These are phyloP conservation scores for Eleutherodactylus coqui DNA, from an alignment of 2,797 vertebrate species.

Conservation along the genomic window DNA sequence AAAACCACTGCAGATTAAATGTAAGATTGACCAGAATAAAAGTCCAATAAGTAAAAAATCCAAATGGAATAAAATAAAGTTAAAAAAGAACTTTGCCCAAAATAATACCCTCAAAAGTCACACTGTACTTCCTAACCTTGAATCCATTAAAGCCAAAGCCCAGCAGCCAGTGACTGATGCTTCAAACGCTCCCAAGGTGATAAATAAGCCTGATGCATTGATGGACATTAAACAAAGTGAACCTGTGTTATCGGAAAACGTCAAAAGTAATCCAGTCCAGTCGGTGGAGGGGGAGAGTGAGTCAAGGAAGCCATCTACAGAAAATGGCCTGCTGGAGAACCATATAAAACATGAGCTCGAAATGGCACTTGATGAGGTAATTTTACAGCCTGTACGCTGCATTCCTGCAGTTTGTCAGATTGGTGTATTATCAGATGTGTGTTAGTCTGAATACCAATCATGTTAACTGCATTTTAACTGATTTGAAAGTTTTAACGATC, in stretches of 20 bases:
- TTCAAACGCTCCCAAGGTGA: conserved; percentile 66
- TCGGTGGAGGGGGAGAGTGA: conserved; percentile 66
- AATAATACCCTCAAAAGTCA: conserved; percentile 75
- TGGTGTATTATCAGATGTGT: background rate
- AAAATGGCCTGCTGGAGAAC: conserved; percentile 74
- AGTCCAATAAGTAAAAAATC: conserved; percentile 82
- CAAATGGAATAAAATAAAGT: conserved; percentile 96
- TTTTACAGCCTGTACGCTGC: background rate
- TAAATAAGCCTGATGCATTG: conserved; percentile 62
- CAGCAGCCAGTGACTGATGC: conserved; percentile 45
- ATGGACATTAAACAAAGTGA: background rate
- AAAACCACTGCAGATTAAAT: conserved; percentile 87
- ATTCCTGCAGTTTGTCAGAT: background rate
- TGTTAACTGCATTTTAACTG: too few species aligned
- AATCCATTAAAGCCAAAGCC: conserved; percentile 69
- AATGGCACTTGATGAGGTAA: conserved; percentile 77
- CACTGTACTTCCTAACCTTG: conserved; percentile 68
- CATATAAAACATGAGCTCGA: conserved; percentile 73
- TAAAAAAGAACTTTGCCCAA: conserved; percentile 87
- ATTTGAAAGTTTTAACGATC: too few species aligned
- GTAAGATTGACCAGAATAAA: conserved; percentile 87
- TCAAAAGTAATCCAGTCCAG: conserved; percentile 68
- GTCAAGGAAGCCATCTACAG: conserved; percentile 65
- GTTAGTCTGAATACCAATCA: too few species aligned
- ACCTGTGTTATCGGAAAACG: background rate